phyloP scores from a whole-genome alignment of 2,113 vertebrate genomes.

The Bucco capensis region DNA sequence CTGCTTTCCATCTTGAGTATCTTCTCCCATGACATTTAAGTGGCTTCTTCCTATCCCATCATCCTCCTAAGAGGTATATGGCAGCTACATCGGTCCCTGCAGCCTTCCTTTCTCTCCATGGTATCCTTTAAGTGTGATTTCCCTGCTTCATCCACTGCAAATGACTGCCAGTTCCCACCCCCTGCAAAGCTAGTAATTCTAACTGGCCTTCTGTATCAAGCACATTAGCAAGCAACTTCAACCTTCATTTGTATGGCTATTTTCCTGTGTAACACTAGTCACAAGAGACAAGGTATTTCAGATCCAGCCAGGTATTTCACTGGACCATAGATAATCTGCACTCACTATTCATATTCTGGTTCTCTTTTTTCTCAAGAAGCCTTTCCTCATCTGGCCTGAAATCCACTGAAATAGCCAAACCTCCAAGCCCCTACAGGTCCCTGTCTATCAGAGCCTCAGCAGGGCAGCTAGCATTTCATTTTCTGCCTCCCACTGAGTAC shows the following conservation, averaged over 20 bases:
- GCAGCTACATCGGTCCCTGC: neutral
- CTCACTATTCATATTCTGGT: neutral
- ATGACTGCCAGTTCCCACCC: neutral
- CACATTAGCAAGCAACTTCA: neutral
- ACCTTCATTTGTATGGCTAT: neutral
- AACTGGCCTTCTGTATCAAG: neutral
- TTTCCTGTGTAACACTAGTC: neutral
- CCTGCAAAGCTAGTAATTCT: neutral
- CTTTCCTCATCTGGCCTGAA: neutral
- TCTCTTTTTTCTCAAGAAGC: neutral
- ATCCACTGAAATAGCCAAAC: conserved; percentile 20
- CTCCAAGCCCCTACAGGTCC: neutral
- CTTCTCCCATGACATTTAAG: neutral
- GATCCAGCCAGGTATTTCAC: neutral
- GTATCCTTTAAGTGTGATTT: neutral
- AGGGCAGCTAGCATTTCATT: conserved; percentile 52
- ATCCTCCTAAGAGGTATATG: neutral
- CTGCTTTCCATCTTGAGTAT: neutral
- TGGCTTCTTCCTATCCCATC: neutral
- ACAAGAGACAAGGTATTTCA: neutral
- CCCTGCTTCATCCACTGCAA: neutral
- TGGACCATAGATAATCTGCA: neutral
- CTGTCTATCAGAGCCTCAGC: conserved; percentile 52
- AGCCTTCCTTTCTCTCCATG: neutral
- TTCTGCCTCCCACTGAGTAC: conserved; percentile 58